Percentiles rank a stretch among this genome's conserved stretches.
phyloP scores from a whole-genome alignment of 2,888 invertebrate genomes.

The Pecten maximus region DNA sequence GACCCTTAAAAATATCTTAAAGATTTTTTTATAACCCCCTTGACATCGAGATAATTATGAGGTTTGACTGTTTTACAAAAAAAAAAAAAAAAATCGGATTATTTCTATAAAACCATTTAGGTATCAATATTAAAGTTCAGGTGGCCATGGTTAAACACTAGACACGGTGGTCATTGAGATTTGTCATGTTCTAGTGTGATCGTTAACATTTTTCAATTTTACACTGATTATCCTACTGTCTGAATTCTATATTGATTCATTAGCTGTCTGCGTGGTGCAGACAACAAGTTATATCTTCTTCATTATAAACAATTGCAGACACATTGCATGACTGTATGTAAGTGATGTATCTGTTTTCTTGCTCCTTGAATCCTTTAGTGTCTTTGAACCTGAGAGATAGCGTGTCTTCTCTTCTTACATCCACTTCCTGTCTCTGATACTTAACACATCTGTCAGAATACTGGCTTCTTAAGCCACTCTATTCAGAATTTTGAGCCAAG shows the following conservation, averaged over 20 bases:
- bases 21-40: too few relatives aligned
- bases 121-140: too few relatives aligned
- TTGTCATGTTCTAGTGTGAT: background rate
- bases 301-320: background rate
- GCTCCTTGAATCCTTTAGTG: background rate
- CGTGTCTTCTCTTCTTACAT: background rate
- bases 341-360: background rate
- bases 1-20: too few relatives aligned
- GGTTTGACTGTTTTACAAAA: too few relatives aligned
- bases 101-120: too few relatives aligned
- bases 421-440: background rate
- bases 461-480: background rate
- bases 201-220: background rate
- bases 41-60: too few relatives aligned
- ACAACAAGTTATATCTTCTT: background rate
- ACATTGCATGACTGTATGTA: background rate
- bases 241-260: background rate
- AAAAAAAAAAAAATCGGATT: too few relatives aligned
- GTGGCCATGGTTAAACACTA: too few relatives aligned
- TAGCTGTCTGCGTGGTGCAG: background rate
- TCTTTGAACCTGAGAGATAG: background rate
- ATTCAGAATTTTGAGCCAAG: background rate
- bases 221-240: background rate
- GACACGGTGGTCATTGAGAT: too few relatives aligned
- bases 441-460: background rate